Conservation (phyloP, 2,888 invertebrate genomes). For the Osmoderma eremita region DNA sequence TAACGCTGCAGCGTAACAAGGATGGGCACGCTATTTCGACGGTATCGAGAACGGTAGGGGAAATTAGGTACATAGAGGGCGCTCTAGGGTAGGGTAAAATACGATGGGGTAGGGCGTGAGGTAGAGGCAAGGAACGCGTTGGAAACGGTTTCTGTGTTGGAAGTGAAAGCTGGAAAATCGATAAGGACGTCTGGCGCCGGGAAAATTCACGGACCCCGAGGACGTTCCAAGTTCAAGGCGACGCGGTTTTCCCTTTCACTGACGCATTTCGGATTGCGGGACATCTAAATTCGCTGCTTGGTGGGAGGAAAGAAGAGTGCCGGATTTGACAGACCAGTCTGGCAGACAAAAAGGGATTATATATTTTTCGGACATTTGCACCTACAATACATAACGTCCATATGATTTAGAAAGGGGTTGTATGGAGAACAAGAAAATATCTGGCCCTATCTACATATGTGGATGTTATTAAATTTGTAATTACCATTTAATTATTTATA, state of each 20-base stretch:
- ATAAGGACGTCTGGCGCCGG: conserved; percentile 52
- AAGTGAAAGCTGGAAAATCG: conserved; percentile 48
- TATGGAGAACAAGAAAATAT: no score
- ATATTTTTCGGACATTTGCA: no score
- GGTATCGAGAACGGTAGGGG: neutral
- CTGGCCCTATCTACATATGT: no score
- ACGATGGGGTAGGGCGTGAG: conserved; percentile 23
- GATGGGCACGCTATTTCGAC: neutral
- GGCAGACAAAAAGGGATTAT: conserved; percentile 6
- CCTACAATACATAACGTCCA: no score
- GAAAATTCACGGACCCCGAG: conserved; percentile 45
- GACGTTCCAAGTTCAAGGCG: conserved; percentile 44
- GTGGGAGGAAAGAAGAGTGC: conserved; percentile 7
- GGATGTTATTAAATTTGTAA: no score
- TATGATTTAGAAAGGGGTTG: no score
- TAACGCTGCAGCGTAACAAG: neutral
- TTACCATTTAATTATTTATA: no score
- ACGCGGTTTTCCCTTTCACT: conserved; percentile 41
- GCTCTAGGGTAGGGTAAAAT: conserved; percentile 18
- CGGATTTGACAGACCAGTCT: neutral
- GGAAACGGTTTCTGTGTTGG: conserved; percentile 45
- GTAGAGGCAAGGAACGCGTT: conserved; percentile 39
- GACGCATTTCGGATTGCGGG: conserved; percentile 12
- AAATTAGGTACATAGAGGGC: conserved; percentile 4
- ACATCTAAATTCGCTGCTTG: conserved; percentile 13